Evolutionary conservation across 2,888 invertebrate species (phyloP), one percentile per base, ranked within the genome.

Genomic region (Leucophenga maculata): DNA sequence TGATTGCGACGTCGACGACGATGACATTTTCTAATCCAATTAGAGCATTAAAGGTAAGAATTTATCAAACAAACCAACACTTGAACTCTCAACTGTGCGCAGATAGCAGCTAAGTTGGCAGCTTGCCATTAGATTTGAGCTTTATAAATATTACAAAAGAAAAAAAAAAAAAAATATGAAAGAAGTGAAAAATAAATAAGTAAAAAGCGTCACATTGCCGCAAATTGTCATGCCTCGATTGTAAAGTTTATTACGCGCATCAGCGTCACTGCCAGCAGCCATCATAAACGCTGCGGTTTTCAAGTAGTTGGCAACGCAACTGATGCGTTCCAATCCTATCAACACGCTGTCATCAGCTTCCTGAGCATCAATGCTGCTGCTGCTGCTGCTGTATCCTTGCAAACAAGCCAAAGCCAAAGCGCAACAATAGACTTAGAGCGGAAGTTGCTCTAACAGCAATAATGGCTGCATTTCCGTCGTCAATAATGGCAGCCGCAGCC

Each of bases 381-480:
- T 32, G 32, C 32, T 32, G 32, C 32, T 32, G 39, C 39, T 39
- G 39, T 20, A 64, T 64, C 48, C 48, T 64, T 44, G 48, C 20
- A 44, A 64, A 64, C 64, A 64, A 64, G 59, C 59, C 26, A 60
- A 64, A 64, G 59, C 59, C 26, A 60, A 50, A 60, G 16, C 22
- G 32, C 32, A 39, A 60, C 59, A 60, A 48, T 64, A 22, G 64
- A 55, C 55, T 20, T 14, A 54, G n/a, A n/a, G 26, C 62, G 60
- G 62, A 68, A 68, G 59, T 68, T 68, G 68, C 55, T 18, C 20
- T 64, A 54, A 44, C 55, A 55, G 52, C 46, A 14, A 64, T 68
- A 68, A 68, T 68, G 64, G 68, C 68, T 54, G 62, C 68, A 64
- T 64, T 64, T 68, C 68, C 68, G 64, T 22, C 55, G 14, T 55